Conservation (phyloP, 2,797 vertebrate species). For the Okamejei kenojei region DNA sequence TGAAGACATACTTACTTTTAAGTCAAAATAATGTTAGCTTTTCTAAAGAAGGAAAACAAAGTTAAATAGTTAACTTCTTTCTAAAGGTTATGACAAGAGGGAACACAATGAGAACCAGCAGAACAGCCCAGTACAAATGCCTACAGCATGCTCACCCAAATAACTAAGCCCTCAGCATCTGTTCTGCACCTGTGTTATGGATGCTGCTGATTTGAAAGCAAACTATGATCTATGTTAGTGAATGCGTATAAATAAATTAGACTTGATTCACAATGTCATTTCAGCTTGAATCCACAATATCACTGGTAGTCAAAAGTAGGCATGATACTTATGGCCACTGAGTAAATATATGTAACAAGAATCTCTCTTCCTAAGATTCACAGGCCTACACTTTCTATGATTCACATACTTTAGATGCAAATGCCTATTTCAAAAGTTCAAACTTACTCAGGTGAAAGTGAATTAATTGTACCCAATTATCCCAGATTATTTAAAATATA, state of each 20-base stretch:
- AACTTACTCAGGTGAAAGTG: background rate
- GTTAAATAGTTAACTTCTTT: background rate
- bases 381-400: background rate
- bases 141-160: background rate
- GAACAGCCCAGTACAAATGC: background rate
- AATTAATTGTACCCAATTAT: background rate
- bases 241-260: background rate
- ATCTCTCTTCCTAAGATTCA: background rate
- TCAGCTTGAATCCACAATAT: background rate
- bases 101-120: background rate
- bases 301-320: background rate
- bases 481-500: background rate
- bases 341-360: background rate
- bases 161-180: background rate
- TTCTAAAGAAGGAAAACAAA: background rate
- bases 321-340: background rate
- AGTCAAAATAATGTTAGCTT: background rate
- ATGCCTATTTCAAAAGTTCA: background rate
- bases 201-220: background rate
- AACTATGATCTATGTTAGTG: background rate
- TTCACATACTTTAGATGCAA: background rate
- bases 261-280: background rate
- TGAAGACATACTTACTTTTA: background rate
- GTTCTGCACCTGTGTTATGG: background rate
- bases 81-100: background rate